Conservation (phyloP, 2,888 invertebrate species). For the Campoplex capitator region DNA sequence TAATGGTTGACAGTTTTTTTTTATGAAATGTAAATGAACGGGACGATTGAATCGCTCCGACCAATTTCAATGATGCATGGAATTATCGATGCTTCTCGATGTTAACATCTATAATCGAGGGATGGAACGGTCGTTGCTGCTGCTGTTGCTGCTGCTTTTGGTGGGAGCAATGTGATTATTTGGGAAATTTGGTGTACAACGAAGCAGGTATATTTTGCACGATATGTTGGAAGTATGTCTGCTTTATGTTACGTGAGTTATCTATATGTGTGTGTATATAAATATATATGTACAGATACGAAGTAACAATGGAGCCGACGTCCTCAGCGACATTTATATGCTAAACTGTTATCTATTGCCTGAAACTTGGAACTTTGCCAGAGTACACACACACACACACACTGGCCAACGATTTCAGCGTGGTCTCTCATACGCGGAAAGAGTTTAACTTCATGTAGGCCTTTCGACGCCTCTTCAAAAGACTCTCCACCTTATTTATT, state of each 20-base stretch:
- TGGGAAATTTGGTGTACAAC: constrained; percentile 44
- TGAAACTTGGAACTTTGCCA: constrained; percentile 70
- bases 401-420: constrained; percentile 35
- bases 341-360: constrained; percentile 73
- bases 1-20: not conserved
- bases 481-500: constrained; percentile 26
- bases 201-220: constrained; percentile 30
- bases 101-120: constrained; percentile 43
- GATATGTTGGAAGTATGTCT: constrained; percentile 14
- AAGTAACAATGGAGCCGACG: constrained; percentile 53
- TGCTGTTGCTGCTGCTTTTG: not conserved
- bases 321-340: constrained; percentile 71
- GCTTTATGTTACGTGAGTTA: not conserved
- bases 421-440: constrained; percentile 11
- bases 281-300: constrained; percentile 23
- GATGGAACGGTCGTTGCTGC: not conserved
- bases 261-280: not conserved
- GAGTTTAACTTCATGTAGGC: constrained; percentile 26
- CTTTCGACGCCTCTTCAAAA: constrained; percentile 17
- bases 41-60: constrained; percentile 34
- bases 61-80: constrained; percentile 32
- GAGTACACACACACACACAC: constrained; percentile 13
- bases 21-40: not conserved
- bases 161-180: constrained; percentile 54
- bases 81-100: constrained; percentile 54